Conservation (phyloP, 2,797 vertebrate genomes). For the Pelodytes ibericus region DNA sequence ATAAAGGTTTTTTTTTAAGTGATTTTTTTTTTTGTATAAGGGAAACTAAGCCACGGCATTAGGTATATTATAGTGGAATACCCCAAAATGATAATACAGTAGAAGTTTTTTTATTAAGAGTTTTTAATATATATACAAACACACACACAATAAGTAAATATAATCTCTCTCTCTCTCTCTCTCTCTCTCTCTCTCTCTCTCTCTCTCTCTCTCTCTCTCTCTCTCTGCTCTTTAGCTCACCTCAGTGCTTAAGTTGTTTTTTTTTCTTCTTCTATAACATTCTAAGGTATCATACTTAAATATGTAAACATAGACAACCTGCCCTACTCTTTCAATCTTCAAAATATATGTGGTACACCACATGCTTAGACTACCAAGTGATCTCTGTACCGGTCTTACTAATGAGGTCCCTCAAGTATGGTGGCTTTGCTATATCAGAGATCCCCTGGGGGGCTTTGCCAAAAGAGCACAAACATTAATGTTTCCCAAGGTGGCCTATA, state of each 20-base stretch:
- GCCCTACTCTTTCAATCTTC: background rate
- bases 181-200: no score
- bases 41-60: no score
- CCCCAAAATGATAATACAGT: no score
- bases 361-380: slow-evolving; percentile 1
- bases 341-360: slow-evolving; percentile 10
- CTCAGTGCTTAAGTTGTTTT: slow-evolving; percentile 16
- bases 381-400: slow-evolving; percentile 11
- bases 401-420: slow-evolving; percentile 49
- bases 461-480: slow-evolving; percentile 47
- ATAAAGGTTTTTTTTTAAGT: no score
- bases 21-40: no score
- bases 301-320: slow-evolving; percentile 30
- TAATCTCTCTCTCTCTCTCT: no score
- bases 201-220: no score
- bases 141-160: no score
- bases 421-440: slow-evolving; percentile 19
- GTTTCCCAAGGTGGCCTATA: slow-evolving; percentile 27
- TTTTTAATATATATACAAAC: no score
- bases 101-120: no score
- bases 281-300: slow-evolving; percentile 27
- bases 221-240: background rate
- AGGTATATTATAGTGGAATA: no score
- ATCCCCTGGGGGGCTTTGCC: slow-evolving; percentile 35
- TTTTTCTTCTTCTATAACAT: slow-evolving; percentile 13